Conservation (phyloP, 2,113 vertebrate species). For the Aphyosemion australe region DNA sequence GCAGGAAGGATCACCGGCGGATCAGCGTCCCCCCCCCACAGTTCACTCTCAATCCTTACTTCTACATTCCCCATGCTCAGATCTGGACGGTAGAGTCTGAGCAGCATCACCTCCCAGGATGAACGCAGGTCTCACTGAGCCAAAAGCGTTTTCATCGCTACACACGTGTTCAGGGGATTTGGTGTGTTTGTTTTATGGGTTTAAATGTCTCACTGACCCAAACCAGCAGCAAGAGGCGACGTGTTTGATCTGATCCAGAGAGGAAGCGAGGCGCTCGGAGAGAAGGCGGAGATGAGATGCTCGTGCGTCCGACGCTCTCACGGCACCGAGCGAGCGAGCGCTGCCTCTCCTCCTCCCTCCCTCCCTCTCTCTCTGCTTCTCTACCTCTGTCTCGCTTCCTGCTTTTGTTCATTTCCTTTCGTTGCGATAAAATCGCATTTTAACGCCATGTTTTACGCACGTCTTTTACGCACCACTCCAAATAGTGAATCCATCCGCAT, state of each 20-base stretch:
- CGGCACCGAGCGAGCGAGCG: constrained; percentile 7
- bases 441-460: background rate
- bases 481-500: too few species aligned
- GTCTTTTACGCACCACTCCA: too few species aligned
- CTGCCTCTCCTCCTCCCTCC: constrained; percentile 7
- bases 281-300: constrained; percentile 36
- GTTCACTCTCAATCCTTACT: too few species aligned
- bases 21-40: background rate
- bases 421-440: background rate
- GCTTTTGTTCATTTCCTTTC: background rate
- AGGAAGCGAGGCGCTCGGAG: constrained; percentile 37
- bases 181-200: too few species aligned
- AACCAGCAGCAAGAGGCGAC: too few species aligned
- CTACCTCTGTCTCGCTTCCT: constrained; percentile 1
- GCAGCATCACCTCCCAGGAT: too few species aligned
- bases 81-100: too few species aligned
- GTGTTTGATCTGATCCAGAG: background rate
- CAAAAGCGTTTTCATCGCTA: too few species aligned
- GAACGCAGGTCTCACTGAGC: too few species aligned
- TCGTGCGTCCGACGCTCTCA: constrained; percentile 12
- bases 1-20: background rate
- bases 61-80: too few species aligned
- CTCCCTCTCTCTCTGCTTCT: background rate
- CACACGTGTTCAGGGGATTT: too few species aligned
- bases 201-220: too few species aligned